Evolutionary conservation across 2,888 invertebrate species (phyloP), one percentile per base, ranked within the genome.

Genomic region (Brenthis ino): DNA sequence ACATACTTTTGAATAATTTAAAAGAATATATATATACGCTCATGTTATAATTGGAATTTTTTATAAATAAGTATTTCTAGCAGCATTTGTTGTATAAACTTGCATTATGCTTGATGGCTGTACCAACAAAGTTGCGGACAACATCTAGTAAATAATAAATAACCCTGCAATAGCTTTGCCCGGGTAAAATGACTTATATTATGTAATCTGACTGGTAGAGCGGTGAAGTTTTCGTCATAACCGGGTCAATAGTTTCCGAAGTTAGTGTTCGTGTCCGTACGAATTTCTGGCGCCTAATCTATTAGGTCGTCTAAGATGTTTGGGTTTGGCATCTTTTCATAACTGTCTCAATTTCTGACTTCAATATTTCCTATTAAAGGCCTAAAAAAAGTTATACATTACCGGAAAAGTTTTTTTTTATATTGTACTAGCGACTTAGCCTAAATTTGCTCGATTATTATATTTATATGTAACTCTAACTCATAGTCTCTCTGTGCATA

Each of bases 191-290:
- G 53, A 63, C 37, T 51, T 51, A 63, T 63, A 63, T 63, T 63
- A 63, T 63, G 53, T 63, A 63, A 63, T 63, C 53, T 33, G 33
- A 63, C 51, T 63, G 48, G 60, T 60, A 20, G 48, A 60, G 61
- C 63, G 63, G 63, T 63, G 63, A 63, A 63, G 63, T 63, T 63
- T 63, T 53, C 53, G 50, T 63, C 63, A 63, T 63, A 53, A 63
- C 63, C 63, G 63, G 51, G 63, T 63, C 63, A 63, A 63, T 63
- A 37, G 63, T 63, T 63, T 43, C 53, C 53, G 53, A 63, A 63
- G 51, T 63, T 63, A 63, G 63, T 61, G 61, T 16, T 53, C 37
- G 60, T 48, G 58, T 63, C 51, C 63, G 63, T 63, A 43, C 28
- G 63, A 63, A 20, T 43, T 63, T 43, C 63, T 63, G 63, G 63